These are phyloP conservation scores for Catharus minimus DNA, from an alignment of 2,113 vertebrate species.

Conservation along the genomic window DNA sequence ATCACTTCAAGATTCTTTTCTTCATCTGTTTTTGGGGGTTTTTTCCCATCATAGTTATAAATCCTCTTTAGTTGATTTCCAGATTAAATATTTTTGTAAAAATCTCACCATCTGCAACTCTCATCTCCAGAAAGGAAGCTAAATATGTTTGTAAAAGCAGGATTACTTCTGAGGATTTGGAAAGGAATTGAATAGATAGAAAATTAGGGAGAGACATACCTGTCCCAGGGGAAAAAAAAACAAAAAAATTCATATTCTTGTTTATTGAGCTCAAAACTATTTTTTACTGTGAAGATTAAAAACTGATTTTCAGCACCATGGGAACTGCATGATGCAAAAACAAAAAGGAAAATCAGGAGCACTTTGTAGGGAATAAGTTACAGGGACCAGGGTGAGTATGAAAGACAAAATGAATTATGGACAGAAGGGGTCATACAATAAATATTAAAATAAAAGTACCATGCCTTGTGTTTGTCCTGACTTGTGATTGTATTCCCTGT, in stretches of 20 bases:
- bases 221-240: not conserved
- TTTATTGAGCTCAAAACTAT: not conserved
- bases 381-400: not conserved
- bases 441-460: not conserved
- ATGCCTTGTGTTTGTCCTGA: not conserved
- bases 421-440: not conserved
- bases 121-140: conserved; percentile 10
- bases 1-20: conserved; percentile 4
- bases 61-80: conserved; percentile 49
- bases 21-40: not conserved
- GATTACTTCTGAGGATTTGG: conserved; percentile 21
- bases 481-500: not conserved
- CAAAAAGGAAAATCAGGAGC: not conserved
- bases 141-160: conserved; percentile 29
- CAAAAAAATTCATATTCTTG: not conserved
- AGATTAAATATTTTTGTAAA: conserved; percentile 55
- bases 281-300: conserved; percentile 34
- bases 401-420: not conserved
- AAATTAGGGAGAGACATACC: not conserved
- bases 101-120: conserved; percentile 43
- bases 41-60: not conserved
- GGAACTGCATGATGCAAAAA: not conserved
- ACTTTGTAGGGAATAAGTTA: not conserved
- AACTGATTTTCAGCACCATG: not conserved
- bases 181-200: not conserved